These are phyloP conservation scores for Pterobdella sp. DNA, from an alignment of 2,888 invertebrate genomes.

Conservation along the genomic window DNA sequence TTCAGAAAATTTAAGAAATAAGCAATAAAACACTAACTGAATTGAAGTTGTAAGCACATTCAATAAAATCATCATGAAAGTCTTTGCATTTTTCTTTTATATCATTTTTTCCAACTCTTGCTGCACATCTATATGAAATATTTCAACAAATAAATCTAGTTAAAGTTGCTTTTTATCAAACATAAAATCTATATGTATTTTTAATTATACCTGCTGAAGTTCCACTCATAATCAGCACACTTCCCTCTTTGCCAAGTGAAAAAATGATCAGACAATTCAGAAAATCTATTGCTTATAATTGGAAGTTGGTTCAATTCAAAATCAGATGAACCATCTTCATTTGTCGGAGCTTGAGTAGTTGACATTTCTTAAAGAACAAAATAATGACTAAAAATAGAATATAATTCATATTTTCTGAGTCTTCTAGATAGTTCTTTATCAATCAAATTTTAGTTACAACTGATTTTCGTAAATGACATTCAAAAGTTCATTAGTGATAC, in stretches of 20 bases:
- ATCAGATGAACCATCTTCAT: not conserved
- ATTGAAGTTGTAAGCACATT: slow-evolving; percentile 38
- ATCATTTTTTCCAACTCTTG: slow-evolving; percentile 36
- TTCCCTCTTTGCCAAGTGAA: slow-evolving; percentile 37
- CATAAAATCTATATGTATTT: too few relatives aligned
- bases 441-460: too few relatives aligned
- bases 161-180: not conserved
- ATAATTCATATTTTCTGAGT: too few relatives aligned
- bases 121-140: slow-evolving; percentile 35
- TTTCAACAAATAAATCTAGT: not conserved
- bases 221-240: slow-evolving; percentile 40
- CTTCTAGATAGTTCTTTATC: too few relatives aligned
- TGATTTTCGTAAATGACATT: too few relatives aligned
- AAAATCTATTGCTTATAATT: slow-evolving; percentile 30
- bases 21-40: slow-evolving; percentile 33
- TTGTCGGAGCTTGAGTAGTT: not conserved
- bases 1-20: not conserved
- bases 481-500: too few relatives aligned
- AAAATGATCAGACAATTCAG: slow-evolving; percentile 36
- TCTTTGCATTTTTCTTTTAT: slow-evolving; percentile 36
- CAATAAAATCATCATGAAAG: slow-evolving; percentile 39
- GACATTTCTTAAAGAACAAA: too few relatives aligned
- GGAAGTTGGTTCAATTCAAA: not conserved
- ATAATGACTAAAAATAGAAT: too few relatives aligned
- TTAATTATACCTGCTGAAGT: too few relatives aligned